Evolutionary conservation across 2,113 vertebrate genomes (phyloP).

Genomic region (Microtus pennsylvanicus): DNA sequence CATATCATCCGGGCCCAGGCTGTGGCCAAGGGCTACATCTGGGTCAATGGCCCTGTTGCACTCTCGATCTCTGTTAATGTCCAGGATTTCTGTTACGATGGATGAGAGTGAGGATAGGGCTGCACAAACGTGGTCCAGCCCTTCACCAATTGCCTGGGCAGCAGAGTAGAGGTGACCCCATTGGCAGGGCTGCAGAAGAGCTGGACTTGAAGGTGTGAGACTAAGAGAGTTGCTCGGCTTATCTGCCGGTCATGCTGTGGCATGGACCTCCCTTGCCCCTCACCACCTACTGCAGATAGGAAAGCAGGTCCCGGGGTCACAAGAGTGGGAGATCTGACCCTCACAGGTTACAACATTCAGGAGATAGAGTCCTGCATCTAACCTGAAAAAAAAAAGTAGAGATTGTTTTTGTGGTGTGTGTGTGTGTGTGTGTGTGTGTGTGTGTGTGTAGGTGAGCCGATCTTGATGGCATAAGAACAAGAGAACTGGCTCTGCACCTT

Average conservation of each 20-base stretch:
- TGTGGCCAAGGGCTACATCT: background rate
- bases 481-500: background rate
- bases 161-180: background rate
- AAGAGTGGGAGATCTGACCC: background rate
- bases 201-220: too few relatives aligned
- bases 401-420: background rate
- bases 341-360: background rate
- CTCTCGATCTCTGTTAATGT: background rate
- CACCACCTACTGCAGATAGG: background rate
- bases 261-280: background rate
- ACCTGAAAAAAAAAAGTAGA: background rate
- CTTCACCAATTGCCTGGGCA: background rate
- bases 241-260: background rate
- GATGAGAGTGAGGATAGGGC: background rate
- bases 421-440: too few relatives aligned
- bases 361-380: background rate
- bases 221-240: too few relatives aligned
- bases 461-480: background rate
- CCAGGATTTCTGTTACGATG: background rate
- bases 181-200: background rate
- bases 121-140: background rate
- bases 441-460: background rate
- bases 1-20: background rate
- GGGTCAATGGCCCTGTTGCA: background rate
- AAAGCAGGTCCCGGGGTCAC: background rate